Evolutionary conservation across 35 echinoderm and acorn worm genomes (phyloP).

Genomic region (Chiridota heheva): DNA sequence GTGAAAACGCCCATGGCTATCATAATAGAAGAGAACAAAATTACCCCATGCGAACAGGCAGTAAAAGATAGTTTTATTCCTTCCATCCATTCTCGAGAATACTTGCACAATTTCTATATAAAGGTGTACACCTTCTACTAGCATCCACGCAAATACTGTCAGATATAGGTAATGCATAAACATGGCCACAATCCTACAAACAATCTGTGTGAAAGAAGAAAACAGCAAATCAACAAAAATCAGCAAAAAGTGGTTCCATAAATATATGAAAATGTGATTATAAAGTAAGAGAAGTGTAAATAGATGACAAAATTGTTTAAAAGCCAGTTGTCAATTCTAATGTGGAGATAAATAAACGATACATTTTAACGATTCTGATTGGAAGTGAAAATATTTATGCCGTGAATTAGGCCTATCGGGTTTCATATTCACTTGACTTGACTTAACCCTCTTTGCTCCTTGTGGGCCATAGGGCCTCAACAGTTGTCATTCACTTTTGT

Average conservation of each 20-base stretch:
- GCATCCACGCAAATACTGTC: conserved; percentile 90
- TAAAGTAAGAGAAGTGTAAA: not conserved
- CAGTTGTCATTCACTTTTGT: no score
- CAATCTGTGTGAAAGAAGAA: conserved; percentile 31
- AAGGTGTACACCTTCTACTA: conserved; percentile 87
- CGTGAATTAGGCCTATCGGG: no score
- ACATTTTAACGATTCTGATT: no score
- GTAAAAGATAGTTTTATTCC: conserved; percentile 25
- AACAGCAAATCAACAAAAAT: not conserved
- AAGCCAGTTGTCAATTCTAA: no score
- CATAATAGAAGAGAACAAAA: no score
- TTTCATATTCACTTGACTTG: no score
- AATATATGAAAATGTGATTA: not conserved
- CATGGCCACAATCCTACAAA: conserved; percentile 78
- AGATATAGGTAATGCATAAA: conserved; percentile 85
- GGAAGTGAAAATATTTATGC: no score
- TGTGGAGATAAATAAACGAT: no score
- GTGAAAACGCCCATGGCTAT: no score
- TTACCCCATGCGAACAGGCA: conserved; percentile 24
- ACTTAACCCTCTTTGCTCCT: no score
- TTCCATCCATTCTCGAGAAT: conserved; percentile 41
- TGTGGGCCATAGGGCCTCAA: no score
- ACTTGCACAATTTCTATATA: conserved; percentile 75
- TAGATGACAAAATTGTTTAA: no score
- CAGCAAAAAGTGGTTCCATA: not conserved